Base-by-base conservation (phyloP, 2,888 invertebrate genomes). In the Schizotus pectinicornis region DNA sequence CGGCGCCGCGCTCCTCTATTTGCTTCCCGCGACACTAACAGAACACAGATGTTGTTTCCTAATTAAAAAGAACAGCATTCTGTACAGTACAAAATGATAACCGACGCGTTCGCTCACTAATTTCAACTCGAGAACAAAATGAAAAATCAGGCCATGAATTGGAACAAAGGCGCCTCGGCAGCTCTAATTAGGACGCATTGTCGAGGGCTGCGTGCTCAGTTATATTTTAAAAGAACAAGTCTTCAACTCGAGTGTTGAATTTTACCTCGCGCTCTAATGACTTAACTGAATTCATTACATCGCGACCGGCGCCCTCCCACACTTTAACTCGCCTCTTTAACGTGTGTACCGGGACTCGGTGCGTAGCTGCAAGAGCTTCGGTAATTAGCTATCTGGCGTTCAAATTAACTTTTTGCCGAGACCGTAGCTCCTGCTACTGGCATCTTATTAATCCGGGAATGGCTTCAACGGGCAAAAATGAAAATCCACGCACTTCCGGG, bases 31-130 rank as follows among this genome's bases (percentile, higher is more conserved):
- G 65, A 68, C 71, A 69, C 70, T 72, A 74, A 74, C 74, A 71
- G 69, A 73, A 74, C 74, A 66, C 78, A 76, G 77, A 77, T 76
- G 78, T 75, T 74, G 74, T 72, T 70, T 73, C 74, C 77, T 77
- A 78, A 77, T 77, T 77, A 77, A 77, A 77, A 77, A 76, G 76
- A 73, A 73, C 67, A 61, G 65, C 64, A 65, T 66, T 65, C 54
- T 53, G 14, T 46, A 39, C 67, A 64, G 47, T 65, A 67, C 63
- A 66, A 69, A 72, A 72, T 68, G 70, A 73, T 70, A 72, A 69
- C 67, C 67, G 69, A 69, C 68, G 69, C 67, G 64, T 65, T 67
- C 67, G 64, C 68, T 69, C 68, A 69, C 70, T 71, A 70, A 72
- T 72, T 72, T 70, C 64, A 62, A 64, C 39, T 48, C 50, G 49